phyloP scores from a whole-genome alignment of 2,113 vertebrate genomes.

The Mirza zaza region DNA sequence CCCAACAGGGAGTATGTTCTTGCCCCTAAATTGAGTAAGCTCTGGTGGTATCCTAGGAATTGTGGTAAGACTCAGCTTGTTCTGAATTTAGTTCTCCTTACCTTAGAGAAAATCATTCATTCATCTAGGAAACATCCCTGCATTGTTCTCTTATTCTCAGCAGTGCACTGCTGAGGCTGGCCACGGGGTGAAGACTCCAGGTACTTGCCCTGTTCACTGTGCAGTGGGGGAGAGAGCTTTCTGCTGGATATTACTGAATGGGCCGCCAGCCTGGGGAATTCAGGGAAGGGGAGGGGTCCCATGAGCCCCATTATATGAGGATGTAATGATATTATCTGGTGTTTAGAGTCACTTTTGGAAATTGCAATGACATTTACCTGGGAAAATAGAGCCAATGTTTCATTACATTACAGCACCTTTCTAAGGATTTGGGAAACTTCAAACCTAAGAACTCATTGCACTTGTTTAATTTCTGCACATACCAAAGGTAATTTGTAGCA shows the following conservation, averaged over 20 bases:
- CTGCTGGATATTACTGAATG: background rate
- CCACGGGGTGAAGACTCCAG: background rate
- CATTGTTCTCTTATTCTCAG: background rate
- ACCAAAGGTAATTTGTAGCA: background rate
- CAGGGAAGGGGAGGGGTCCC: background rate
- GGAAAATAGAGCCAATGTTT: background rate
- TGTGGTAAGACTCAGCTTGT: background rate
- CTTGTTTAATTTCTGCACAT: background rate
- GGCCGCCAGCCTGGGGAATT: background rate
- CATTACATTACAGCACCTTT: background rate
- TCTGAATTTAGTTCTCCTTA: background rate
- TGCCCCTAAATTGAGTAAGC: background rate
- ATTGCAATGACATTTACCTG: background rate
- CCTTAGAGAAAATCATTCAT: background rate
- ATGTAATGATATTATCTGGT: background rate
- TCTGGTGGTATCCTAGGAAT: background rate
- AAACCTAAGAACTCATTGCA: background rate
- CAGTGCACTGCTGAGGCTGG: background rate
- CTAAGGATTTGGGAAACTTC: background rate
- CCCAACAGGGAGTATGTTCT: background rate
- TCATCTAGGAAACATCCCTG: background rate
- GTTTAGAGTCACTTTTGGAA: background rate
- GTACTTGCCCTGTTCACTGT: rapidly evolving
- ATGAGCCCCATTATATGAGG: background rate
- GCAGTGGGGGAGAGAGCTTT: rapidly evolving